Evolutionary conservation across 2,797 vertebrate species (phyloP), one percentile per base, ranked within the genome.

Genomic region (Glossophaga mutica): DNA sequence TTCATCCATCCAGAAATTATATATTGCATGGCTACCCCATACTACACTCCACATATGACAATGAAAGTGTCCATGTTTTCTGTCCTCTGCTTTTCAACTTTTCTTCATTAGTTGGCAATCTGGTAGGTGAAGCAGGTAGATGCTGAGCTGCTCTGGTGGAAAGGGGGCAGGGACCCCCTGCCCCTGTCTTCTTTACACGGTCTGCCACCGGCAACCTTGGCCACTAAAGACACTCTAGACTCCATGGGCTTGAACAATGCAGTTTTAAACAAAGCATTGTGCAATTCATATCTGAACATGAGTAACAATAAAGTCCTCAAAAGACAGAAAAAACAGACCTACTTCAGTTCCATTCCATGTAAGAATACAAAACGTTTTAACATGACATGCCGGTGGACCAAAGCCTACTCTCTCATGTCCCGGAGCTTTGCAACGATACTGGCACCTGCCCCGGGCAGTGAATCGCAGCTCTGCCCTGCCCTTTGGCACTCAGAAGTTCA

Each of bases 401-500:
- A 94, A 67, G 18, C 9, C 26, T 68, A 3, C 39, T 52, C 37
- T 39, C 0, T 5, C 10, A 1, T 57, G 18, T 92, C 42, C 1
- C 0, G 22, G 48, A 50, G 0, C 94, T 26, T 46, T 89, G 29
- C 62, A 34, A 62, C 82, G 10, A 95, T 95, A 79, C 1, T 55
- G 14, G 2, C 12, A 26, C 18, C 39, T 59, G 48, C 71, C 92
- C 95, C 65, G 24, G 71, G 62, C 46, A 68, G 42, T 37, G 59
- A 97, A 42, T 9, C 44, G 62, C 32, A 71, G 14, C 82, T 90
- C 65, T 55, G 2, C 59, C 90, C 65, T 94, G 73, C 32, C 70
- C 6, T 84, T 68, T 84, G 34, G 16, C 11, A 52, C 83, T 81
- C 6, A 46, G 44, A 86, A 44, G 7, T 96, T 95, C 84, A 94